Percentiles rank a stretch among this genome's conserved stretches.
Evolutionary conservation across 2,113 vertebrate genomes (phyloP).

Genomic region (Turnix velox): DNA sequence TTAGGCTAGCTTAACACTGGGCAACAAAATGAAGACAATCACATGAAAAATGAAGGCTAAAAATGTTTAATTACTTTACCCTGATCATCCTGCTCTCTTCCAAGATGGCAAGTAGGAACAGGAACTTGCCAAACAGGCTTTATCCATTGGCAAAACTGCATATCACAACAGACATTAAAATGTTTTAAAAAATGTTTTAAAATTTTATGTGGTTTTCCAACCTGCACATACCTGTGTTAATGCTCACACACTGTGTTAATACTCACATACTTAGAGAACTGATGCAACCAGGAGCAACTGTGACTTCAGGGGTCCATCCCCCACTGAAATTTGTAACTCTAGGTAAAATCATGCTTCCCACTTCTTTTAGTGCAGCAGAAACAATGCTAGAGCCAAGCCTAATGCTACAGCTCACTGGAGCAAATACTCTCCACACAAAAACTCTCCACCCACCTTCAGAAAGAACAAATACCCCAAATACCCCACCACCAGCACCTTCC

Average conservation of each 20-base stretch:
- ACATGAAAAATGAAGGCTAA: not conserved
- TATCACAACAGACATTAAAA: not conserved
- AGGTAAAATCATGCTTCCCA: not conserved
- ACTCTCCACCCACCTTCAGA: not conserved
- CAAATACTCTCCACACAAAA: not conserved
- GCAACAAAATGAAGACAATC: constrained; percentile 37
- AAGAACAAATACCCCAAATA: not conserved
- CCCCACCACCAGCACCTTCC: not conserved
- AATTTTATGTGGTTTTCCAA: not conserved
- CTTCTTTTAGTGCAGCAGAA: not conserved
- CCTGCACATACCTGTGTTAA: not conserved
- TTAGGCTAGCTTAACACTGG: constrained; percentile 18
- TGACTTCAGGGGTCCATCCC: not conserved
- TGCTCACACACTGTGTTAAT: not conserved
- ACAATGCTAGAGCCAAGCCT: not conserved
- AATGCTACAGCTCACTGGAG: not conserved
- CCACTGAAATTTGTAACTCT: not conserved
- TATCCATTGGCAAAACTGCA: not conserved
- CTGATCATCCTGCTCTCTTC: constrained; percentile 16
- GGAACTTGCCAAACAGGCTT: constrained; percentile 10
- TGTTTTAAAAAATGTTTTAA: not conserved
- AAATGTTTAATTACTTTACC: constrained; percentile 46
- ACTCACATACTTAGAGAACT: not conserved
- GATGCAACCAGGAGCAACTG: not conserved
- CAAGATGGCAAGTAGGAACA: constrained; percentile 24